These are phyloP conservation scores for Perca fluviatilis DNA, from an alignment of 2,113 vertebrate genomes.

Conservation along the genomic window DNA sequence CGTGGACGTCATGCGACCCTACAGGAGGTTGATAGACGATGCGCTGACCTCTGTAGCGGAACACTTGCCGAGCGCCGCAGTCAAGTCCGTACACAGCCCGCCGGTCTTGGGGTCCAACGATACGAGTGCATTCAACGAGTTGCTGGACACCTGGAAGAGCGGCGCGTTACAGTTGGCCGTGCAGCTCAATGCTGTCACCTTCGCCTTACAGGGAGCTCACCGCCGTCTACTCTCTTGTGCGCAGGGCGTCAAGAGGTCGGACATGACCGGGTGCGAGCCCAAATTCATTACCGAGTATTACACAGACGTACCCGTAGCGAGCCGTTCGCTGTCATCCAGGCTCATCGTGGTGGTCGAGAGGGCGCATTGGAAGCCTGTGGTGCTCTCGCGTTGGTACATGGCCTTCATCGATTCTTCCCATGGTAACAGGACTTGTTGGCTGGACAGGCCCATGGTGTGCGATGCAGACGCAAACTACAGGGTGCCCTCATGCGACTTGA, in stretches of 20 bases:
- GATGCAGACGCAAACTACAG: not conserved
- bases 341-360: not conserved
- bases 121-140: accelerated
- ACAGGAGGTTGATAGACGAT: not conserved
- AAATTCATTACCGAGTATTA: not conserved
- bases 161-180: not conserved
- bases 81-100: not conserved
- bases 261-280: not conserved
- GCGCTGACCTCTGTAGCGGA: not conserved
- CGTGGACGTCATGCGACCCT: not conserved
- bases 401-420: not conserved
- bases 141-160: not conserved
- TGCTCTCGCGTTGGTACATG: not conserved
- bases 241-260: not conserved
- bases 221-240: not conserved
- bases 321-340: not conserved
- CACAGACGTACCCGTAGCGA: not conserved
- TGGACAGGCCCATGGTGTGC: not conserved
- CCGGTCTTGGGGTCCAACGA: not conserved
- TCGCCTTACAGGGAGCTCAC: not conserved
- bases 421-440: not conserved
- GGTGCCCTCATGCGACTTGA: not conserved
- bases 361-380: not conserved
- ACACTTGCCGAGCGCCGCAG: not conserved
- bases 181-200: not conserved